These are phyloP conservation scores for Agonum fuliginosum DNA, from an alignment of 2,888 invertebrate species.

Conservation along the genomic window DNA sequence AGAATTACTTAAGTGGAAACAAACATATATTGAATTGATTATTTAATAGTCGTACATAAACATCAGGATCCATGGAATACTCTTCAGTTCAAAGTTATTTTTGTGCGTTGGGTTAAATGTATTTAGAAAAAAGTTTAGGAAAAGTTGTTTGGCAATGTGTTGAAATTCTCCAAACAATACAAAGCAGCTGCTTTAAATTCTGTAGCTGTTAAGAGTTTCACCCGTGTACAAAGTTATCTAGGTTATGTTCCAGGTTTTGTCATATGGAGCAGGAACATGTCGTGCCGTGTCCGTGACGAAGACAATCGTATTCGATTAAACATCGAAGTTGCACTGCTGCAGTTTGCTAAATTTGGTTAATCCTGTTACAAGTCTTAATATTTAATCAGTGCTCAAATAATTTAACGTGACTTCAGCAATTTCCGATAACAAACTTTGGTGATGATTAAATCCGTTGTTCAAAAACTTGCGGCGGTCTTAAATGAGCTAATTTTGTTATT, in stretches of 20 bases:
- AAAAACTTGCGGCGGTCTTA: neutral
- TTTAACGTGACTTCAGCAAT: neutral
- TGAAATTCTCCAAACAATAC: neutral
- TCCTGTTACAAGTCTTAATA: slow-evolving; percentile 22
- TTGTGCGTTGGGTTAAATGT: neutral
- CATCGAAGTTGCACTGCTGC: neutral
- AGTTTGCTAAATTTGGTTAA: slow-evolving; percentile 17
- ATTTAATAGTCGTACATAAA: no score
- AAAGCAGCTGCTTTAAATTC: slow-evolving; percentile 8
- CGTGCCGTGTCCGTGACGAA: neutral
- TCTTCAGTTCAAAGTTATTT: no score
- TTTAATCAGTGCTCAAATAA: slow-evolving; percentile 38
- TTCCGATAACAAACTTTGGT: neutral
- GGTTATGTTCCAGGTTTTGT: neutral
- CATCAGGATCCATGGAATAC: no score
- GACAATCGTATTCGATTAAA: slow-evolving; percentile 3
- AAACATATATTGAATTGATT: no score
- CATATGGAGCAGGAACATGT: neutral
- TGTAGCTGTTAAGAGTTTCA: slow-evolving; percentile 8
- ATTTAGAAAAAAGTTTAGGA: slow-evolving; percentile 6
- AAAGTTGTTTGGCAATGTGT: slow-evolving; percentile 16
- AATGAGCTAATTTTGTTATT: neutral
- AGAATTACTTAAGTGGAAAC: no score
- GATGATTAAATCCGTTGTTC: slow-evolving; percentile 15
- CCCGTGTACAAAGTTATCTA: slow-evolving; percentile 5